Conservation (phyloP, 2,797 vertebrate species). For the Alectoris magna region DNA sequence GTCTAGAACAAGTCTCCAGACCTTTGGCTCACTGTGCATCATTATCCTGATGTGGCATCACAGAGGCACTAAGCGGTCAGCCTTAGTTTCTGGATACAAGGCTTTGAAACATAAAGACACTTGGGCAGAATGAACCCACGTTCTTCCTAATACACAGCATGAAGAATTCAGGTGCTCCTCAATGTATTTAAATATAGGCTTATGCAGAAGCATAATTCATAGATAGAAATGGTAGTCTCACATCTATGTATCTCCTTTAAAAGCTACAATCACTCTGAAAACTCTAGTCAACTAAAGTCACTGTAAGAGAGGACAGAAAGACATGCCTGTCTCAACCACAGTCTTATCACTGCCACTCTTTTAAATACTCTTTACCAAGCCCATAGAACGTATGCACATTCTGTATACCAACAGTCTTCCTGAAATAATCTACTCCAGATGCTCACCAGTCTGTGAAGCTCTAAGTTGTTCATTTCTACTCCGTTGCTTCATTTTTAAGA, state of each 20-base stretch:
- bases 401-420: background rate
- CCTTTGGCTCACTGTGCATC: background rate
- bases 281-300: background rate
- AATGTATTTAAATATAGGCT: background rate
- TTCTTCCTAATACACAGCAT: background rate
- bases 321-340: background rate
- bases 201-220: background rate
- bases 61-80: background rate
- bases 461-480: background rate
- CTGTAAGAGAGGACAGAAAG: background rate
- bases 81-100: background rate
- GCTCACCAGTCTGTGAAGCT: background rate
- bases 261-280: background rate
- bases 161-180: background rate
- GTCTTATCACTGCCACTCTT: background rate
- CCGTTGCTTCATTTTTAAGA: background rate
- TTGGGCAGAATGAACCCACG: rapidly evolving
- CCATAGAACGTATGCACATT: background rate
- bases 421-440: background rate
- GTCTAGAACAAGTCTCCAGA: background rate
- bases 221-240: background rate
- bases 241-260: background rate
- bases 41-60: background rate
- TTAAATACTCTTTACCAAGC: background rate
- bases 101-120: background rate